Evolutionary conservation across 1,140 invertebrate species (phyloP).

Genomic region (Drosophila miranda): DNA sequence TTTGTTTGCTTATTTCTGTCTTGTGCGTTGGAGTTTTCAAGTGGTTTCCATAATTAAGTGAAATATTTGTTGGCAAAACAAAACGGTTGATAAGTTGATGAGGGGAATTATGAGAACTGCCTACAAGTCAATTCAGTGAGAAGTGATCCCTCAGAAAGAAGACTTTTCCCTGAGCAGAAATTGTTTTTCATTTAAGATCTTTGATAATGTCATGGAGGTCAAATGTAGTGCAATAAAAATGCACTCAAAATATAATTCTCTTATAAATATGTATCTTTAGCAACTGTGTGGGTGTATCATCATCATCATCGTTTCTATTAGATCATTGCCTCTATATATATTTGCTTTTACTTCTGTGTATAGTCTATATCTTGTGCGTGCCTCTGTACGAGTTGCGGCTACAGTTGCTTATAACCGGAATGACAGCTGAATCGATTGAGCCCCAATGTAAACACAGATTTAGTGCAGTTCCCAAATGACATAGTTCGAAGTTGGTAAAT

Average conservation of each 20-base stretch:
- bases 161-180: not conserved
- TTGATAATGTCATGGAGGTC: slow-evolving; percentile 20
- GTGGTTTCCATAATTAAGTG: slow-evolving; percentile 35
- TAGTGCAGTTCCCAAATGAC: slow-evolving; percentile 5
- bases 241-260: slow-evolving; percentile 18
- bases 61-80: slow-evolving; percentile 64
- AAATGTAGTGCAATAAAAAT: slow-evolving; percentile 44
- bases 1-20: slow-evolving; percentile 27
- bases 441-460: slow-evolving; percentile 13
- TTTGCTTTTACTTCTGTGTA: not conserved
- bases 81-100: slow-evolving; percentile 54
- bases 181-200: not conserved
- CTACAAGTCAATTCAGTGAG: slow-evolving; percentile 37
- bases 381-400: slow-evolving; percentile 12
- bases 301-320: slow-evolving; percentile 45
- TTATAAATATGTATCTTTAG: not conserved
- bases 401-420: slow-evolving; percentile 43
- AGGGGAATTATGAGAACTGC: slow-evolving; percentile 36
- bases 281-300: slow-evolving; percentile 43
- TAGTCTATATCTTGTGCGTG: slow-evolving; percentile 29
- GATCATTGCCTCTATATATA: slow-evolving; percentile 36
- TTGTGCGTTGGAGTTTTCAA: slow-evolving; percentile 39
- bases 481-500: not conserved
- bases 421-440: slow-evolving; percentile 26
- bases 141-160: slow-evolving; percentile 2